A percentile compares a stretch with the other conserved stretches of the same genome.
These are phyloP conservation scores for Taurulus bubalis DNA, from an alignment of 2,113 vertebrate species.

Conservation along the genomic window DNA sequence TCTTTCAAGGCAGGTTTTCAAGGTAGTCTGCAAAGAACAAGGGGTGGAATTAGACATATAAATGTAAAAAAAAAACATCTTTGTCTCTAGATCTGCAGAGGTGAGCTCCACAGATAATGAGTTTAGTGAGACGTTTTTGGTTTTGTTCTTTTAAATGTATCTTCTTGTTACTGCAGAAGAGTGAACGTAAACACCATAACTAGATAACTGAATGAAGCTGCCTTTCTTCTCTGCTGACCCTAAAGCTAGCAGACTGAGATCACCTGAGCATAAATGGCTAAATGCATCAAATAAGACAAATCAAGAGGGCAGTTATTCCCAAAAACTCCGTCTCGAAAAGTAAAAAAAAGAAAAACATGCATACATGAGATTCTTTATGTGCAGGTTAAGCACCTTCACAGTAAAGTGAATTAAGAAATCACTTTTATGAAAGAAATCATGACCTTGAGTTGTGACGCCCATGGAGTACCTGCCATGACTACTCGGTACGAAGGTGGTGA, in stretches of 20 bases:
- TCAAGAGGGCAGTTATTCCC: constrained; percentile 17
- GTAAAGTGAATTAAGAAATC: not conserved
- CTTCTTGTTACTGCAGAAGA: constrained; percentile 44
- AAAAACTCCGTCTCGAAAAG: constrained; percentile 16
- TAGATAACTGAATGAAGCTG: constrained; percentile 77
- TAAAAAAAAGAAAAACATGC: constrained; percentile 15
- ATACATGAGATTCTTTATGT: constrained; percentile 8
- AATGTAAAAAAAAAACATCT: constrained; percentile 66
- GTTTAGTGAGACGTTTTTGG: constrained; percentile 60
- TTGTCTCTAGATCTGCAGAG: constrained; percentile 85
- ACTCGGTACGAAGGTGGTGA: not conserved
- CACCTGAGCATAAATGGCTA: constrained; percentile 5
- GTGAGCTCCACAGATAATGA: constrained; percentile 82
- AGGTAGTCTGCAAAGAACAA: constrained; percentile 80
- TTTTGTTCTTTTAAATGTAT: constrained; percentile 62
- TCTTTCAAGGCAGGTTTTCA: constrained; percentile 79
- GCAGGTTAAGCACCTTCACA: not conserved
- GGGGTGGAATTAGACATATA: constrained; percentile 57
- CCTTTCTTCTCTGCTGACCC: constrained; percentile 52
- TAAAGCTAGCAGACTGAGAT: constrained; percentile 24
- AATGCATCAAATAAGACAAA: constrained; percentile 46
- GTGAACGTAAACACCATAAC: constrained; percentile 64
- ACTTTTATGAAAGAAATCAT: not conserved
- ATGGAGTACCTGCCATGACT: not conserved
- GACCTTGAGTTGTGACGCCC: constrained; percentile 16